Evolutionary conservation across 2,888 invertebrate species (phyloP).

Genomic region (Congeria kusceri): DNA sequence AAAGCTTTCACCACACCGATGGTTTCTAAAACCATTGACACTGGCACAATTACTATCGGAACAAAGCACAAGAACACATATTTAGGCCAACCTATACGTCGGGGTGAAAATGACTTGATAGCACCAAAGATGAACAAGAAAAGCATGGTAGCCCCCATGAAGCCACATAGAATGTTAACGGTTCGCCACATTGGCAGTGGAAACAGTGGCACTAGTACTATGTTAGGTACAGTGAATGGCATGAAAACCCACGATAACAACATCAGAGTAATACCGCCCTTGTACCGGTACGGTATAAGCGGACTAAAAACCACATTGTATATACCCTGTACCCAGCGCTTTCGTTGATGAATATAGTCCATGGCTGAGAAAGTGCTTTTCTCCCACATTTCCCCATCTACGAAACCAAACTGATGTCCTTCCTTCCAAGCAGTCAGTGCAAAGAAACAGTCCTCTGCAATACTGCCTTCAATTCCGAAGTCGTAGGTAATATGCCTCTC

Average conservation of each 20-base stretch:
- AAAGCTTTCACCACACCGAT: slow-evolving; percentile 67
- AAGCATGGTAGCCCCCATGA: slow-evolving; percentile 68
- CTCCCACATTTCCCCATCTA: slow-evolving; percentile 81
- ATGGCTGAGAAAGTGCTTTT: slow-evolving; percentile 78
- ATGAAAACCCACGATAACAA: slow-evolving; percentile 69
- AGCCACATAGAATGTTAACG: slow-evolving; percentile 65
- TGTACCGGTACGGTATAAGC: slow-evolving; percentile 68
- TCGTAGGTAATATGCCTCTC: slow-evolving; percentile 76
- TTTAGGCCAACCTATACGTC: slow-evolving; percentile 63
- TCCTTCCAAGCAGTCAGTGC: slow-evolving; percentile 75
- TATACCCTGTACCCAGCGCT: slow-evolving; percentile 80
- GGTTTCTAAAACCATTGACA: slow-evolving; percentile 70
- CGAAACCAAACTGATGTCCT: slow-evolving; percentile 79
- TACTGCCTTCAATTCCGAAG: slow-evolving; percentile 76
- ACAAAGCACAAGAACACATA: slow-evolving; percentile 62
- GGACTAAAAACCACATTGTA: slow-evolving; percentile 69
- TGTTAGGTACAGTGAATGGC: slow-evolving; percentile 72
- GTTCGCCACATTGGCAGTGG: slow-evolving; percentile 68
- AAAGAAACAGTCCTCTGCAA: slow-evolving; percentile 81
- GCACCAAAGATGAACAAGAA: slow-evolving; percentile 77
- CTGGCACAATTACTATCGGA: slow-evolving; percentile 63
- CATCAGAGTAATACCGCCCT: slow-evolving; percentile 72
- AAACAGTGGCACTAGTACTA: slow-evolving; percentile 64
- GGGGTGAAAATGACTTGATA: slow-evolving; percentile 71
- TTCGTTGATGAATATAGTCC: slow-evolving; percentile 77